Conservation (phyloP, 2,888 invertebrate species). For the Chrysotoxum bicinctum region DNA sequence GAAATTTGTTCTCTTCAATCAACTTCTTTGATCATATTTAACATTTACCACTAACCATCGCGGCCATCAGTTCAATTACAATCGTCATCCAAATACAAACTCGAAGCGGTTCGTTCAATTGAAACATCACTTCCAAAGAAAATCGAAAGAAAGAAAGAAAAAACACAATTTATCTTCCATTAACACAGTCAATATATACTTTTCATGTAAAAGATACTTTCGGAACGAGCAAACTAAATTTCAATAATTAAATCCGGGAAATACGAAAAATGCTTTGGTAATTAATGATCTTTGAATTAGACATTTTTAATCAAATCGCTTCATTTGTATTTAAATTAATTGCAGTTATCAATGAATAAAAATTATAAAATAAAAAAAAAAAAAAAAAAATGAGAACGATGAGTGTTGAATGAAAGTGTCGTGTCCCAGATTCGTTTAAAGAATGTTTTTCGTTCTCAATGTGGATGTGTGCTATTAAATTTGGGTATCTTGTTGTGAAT, state of each 20-base stretch:
- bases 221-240: slow-evolving; percentile 3
- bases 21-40: slow-evolving; percentile 64
- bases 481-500: slow-evolving; percentile 34
- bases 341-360: slow-evolving; percentile 25
- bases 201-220: slow-evolving; percentile 30
- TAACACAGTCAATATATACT: neutral
- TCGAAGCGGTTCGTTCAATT: neutral
- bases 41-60: slow-evolving; percentile 62
- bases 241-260: neutral
- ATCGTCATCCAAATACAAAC: slow-evolving; percentile 49
- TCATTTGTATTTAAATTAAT: slow-evolving; percentile 32
- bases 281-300: neutral
- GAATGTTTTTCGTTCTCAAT: slow-evolving; percentile 35
- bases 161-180: slow-evolving; percentile 27
- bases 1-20: slow-evolving; percentile 13
- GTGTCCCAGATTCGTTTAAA: slow-evolving; percentile 50
- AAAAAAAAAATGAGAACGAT: slow-evolving; percentile 19
- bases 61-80: slow-evolving; percentile 63
- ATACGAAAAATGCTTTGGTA: slow-evolving; percentile 9
- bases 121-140: neutral
- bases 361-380: slow-evolving; percentile 33
- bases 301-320: neutral
- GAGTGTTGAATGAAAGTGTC: slow-evolving; percentile 61
- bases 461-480: slow-evolving; percentile 37
- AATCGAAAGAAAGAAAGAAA: neutral